phyloP scores from a whole-genome alignment of 2,797 vertebrate genomes.

The Mergus octosetaceus region DNA sequence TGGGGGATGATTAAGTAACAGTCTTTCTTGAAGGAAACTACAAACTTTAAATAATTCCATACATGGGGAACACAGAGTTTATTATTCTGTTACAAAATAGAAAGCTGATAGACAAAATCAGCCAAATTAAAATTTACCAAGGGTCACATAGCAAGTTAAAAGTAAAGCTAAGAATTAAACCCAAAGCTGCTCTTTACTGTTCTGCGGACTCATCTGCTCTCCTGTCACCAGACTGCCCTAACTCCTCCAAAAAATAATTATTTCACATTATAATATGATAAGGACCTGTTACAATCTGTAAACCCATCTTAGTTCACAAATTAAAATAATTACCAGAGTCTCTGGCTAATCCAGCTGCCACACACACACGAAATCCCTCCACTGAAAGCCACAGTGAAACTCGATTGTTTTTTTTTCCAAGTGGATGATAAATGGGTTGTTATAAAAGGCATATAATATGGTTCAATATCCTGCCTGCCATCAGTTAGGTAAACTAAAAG shows the following conservation, averaged over 20 bases:
- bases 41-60: neutral
- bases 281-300: slow-evolving; percentile 19
- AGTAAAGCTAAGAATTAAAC: neutral
- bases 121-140: neutral
- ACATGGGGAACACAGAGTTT: rapidly evolving
- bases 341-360: neutral
- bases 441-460: neutral
- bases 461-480: slow-evolving; percentile 15
- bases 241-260: slow-evolving; percentile 14
- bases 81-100: neutral
- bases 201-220: neutral
- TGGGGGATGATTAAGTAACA: neutral
- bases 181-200: neutral
- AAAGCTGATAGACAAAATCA: neutral
- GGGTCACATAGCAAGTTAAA: neutral
- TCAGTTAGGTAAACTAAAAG: neutral
- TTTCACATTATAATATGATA: neutral
- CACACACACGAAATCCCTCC: neutral
- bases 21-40: neutral
- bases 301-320: slow-evolving; percentile 29
- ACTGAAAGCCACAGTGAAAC: neutral
- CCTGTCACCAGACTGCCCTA: neutral
- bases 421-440: slow-evolving; percentile 12
- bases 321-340: neutral
- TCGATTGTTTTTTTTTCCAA: neutral